Percentiles rank a stretch among this genome's conserved stretches.
phyloP scores from a whole-genome alignment of 2,113 vertebrate genomes.

The Murina feae region DNA sequence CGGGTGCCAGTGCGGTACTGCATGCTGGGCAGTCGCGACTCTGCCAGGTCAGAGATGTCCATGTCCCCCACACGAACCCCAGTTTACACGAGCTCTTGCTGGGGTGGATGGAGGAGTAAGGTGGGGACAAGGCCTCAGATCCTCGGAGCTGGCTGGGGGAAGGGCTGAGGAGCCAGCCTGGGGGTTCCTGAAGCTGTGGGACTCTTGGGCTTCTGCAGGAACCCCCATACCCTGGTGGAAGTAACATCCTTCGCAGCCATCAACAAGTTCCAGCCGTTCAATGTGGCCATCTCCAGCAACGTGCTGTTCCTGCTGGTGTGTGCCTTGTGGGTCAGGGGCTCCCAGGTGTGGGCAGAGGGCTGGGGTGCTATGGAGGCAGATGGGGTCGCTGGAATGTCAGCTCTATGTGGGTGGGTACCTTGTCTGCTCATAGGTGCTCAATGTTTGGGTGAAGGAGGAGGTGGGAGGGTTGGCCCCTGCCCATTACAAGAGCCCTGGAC shows the following conservation, averaged over 20 bases:
- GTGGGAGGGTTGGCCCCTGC: background rate
- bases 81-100: background rate
- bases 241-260: slow-evolving; percentile 92
- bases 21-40: slow-evolving; percentile 90
- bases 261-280: slow-evolving; percentile 98
- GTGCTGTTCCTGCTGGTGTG: slow-evolving; percentile 93
- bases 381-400: background rate
- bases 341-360: background rate
- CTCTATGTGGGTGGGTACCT: too few species aligned
- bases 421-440: background rate
- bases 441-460: background rate
- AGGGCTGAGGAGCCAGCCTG: background rate
- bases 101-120: background rate
- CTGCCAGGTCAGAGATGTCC: slow-evolving; percentile 82
- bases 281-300: slow-evolving; percentile 95
- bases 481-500: background rate
- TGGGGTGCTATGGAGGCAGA: background rate
- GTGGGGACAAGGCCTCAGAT: background rate
- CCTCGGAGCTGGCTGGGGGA: background rate
- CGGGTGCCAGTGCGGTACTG: slow-evolving; percentile 91
- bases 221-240: slow-evolving; percentile 93
- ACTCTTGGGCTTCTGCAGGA: slow-evolving; percentile 79
- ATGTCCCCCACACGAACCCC: fast-evolving
- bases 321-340: background rate
- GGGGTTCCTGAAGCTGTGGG: background rate